Evolutionary conservation across 2,888 invertebrate genomes (phyloP), one percentile per base, ranked within the genome.

Genomic region (Penaeus monodon): DNA sequence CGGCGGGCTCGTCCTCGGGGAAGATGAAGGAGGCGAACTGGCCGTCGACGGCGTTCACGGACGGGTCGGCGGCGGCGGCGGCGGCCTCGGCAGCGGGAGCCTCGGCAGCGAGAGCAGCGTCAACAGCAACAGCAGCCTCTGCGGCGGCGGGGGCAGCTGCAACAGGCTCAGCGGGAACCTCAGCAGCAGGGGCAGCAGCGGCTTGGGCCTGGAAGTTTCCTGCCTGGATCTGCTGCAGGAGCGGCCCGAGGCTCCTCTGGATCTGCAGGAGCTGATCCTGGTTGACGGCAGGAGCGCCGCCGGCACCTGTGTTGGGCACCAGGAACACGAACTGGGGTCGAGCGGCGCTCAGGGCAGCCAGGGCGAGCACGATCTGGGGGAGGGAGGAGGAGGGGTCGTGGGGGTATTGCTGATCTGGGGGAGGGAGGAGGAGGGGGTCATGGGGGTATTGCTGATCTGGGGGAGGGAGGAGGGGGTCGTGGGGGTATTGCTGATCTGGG

Each of bases 141-240:
- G 78, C 68, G 57, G 78, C 82, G 63, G 68, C 68, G 29, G 44
- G n/a, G 73, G 57, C 29, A 68, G 66, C 80, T 81, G 73, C 80
- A 49, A 85, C 95, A 96, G 91, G 95, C 95, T 91, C 92, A 96
- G 86, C 95, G 96, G 91, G 95, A 95, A 92, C 92, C 96, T 38
- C 96, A 96, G 91, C 95, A 95, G 91, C 94, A 96, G 74, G 95
- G 96, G 95, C 96, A 95, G n/a, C 66, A 64, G 77, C 38, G 27
- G 63, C 0, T 20, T 76, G 73, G 10, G 65, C 2, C 74, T 85
- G 78, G 73, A 83, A 64, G 64, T 83, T 83, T 14, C 68, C 24
- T 22, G 81, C 38, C 68, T 81, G 81, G 57, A 81, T 81, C 57
- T 81, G 81, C 29, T 83, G 57, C 57, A 84, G 49, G 78, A 84